These are phyloP conservation scores for Meandrusa payeni DNA, from an alignment of 2,888 invertebrate species.

Conservation along the genomic window DNA sequence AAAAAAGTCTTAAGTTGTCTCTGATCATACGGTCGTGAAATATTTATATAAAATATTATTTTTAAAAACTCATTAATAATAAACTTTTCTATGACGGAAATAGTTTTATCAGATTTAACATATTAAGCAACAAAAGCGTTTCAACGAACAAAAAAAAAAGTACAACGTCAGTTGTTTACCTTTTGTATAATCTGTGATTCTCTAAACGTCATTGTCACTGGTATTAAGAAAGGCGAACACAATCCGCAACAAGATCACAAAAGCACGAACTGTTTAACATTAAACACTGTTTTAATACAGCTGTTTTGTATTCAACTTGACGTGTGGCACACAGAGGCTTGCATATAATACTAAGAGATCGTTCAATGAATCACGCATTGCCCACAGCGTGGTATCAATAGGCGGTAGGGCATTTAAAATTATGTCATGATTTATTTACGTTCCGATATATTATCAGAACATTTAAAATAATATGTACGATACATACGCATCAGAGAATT, in stretches of 20 bases:
- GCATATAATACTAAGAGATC: slow-evolving; percentile 17
- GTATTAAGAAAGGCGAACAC: neutral
- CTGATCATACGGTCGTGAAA: too few species aligned
- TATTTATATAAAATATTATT: too few species aligned
- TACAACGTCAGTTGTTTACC: too few species aligned
- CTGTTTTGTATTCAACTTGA: slow-evolving; percentile 17
- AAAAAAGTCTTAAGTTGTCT: too few species aligned
- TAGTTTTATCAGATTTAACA: too few species aligned
- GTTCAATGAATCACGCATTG: slow-evolving; percentile 20
- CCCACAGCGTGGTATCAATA: slow-evolving; percentile 21
- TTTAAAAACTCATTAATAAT: too few species aligned
- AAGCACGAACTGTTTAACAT: slow-evolving; percentile 7
- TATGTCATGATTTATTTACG: slow-evolving; percentile 24
- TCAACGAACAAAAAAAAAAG: too few species aligned
- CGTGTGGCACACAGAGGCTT: slow-evolving; percentile 11
- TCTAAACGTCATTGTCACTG: slow-evolving; percentile 21
- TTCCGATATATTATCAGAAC: slow-evolving; percentile 10
- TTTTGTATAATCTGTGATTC: slow-evolving; percentile 23
- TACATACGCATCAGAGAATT: too few species aligned
- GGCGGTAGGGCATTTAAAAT: slow-evolving; percentile 18
- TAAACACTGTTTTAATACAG: slow-evolving; percentile 12
- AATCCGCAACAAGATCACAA: slow-evolving; percentile 3
- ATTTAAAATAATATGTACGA: slow-evolving; percentile 3
- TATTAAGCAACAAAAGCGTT: too few species aligned
- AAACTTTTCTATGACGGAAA: too few species aligned